These are phyloP conservation scores for Diachasma alloeum DNA, from an alignment of 1,140 invertebrate species.

Conservation along the genomic window DNA sequence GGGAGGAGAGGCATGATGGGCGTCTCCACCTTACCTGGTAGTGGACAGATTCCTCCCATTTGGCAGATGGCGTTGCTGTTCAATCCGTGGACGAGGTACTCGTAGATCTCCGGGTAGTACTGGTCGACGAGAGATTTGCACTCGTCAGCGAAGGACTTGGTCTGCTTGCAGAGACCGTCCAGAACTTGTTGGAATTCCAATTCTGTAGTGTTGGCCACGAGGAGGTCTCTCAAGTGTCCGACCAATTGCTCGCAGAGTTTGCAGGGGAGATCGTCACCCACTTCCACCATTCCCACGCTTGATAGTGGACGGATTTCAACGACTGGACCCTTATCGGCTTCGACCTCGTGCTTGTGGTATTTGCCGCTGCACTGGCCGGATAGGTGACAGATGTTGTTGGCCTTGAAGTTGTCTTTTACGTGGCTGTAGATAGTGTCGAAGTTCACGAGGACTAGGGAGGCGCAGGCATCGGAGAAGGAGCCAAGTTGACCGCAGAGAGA, in stretches of 20 bases:
- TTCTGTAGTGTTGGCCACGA: constrained; percentile 87
- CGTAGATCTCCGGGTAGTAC: constrained; percentile 79
- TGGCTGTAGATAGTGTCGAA: constrained; percentile 74
- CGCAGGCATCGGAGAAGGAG: constrained; percentile 81
- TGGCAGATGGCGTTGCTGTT: constrained; percentile 75
- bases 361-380: constrained; percentile 74
- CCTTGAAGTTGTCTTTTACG: constrained; percentile 70
- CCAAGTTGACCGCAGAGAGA: constrained; percentile 71
- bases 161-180: constrained; percentile 82
- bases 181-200: constrained; percentile 81
- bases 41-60: constrained; percentile 76
- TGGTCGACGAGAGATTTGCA: constrained; percentile 74
- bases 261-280: constrained; percentile 78
- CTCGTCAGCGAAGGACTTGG: constrained; percentile 69
- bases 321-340: constrained; percentile 55
- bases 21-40: constrained; percentile 40
- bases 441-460: constrained; percentile 74
- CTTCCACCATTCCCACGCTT: constrained; percentile 66
- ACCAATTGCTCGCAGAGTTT: constrained; percentile 86
- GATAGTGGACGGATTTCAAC: constrained; percentile 69
- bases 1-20: constrained; percentile 69
- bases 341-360: constrained; percentile 73
- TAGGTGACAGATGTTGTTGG: constrained; percentile 76
- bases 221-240: constrained; percentile 77
- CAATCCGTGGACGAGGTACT: constrained; percentile 74